Base-by-base conservation (phyloP, 2,888 invertebrate genomes). In the Sclerodermus sp. region DNA sequence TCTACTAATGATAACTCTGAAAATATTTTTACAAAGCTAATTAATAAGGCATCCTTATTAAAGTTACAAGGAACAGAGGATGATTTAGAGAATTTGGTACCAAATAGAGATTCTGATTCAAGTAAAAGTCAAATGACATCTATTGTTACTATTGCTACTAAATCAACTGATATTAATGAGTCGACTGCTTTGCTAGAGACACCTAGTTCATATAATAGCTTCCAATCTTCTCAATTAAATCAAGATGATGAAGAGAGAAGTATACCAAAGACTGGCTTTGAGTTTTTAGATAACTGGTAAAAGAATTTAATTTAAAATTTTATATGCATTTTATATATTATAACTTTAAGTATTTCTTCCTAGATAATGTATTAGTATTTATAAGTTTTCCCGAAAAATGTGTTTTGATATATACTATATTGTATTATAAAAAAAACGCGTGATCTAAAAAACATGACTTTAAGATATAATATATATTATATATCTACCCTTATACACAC, bases 251-350 rank as follows among this genome's bases (percentile, higher is more conserved):
- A 41, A 23, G 64, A 64, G 34, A 57, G 56, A 18, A 44, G 52
- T 34, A 81, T 83, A 64, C 83, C 83, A 59, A 83, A 82, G 72
- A 82, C 82, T 55, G 82, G 82, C 42, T 83, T 82, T 64, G 83
- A 82, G 64, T 82, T 83, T 70, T 74, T 83, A 42, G 82, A 82
- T 64, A 82, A 83, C 62, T 83, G 83, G 83, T 82, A 81, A 76
- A 48, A 34, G 23, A 23, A 23, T 23, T 3, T 23, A 23, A 23
- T 5, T 23, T 5, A 23, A 23, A 23, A 3, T 23, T 23, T 5
- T 23, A 23, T 23, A 5, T 23, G 8, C 23, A 23, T 8, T 5
- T 23, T 3, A 8, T 23, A 23, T 8, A 23, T 23, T 23, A 23
- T 8, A 8, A 3, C 23, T 23, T 23, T 23, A 23, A 23, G 23